Base-by-base conservation (phyloP, 2,888 invertebrate genomes). In the Nymphalis polychloros region DNA sequence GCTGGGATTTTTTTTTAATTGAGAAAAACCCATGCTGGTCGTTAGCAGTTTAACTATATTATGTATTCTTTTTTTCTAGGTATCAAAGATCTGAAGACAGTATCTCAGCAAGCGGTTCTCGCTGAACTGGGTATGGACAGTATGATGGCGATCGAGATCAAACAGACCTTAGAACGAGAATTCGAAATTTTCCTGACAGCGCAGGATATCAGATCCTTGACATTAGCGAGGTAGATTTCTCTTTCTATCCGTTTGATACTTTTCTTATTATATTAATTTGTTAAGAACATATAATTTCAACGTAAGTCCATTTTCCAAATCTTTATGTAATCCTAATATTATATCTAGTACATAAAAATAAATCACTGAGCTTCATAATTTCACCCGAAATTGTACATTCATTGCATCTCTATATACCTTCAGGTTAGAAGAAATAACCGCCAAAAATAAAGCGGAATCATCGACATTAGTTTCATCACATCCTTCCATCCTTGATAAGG, bases 81-180 rank as follows among this genome's bases (percentile, higher is more conserved):
- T 75, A 93, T 96, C 73, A 93, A 94, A 76, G 95, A 96, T 55
- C 17, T 55, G 17, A 55, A 55, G 53, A 27, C 53, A 7, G 53
- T 59, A 6, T 20, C 23, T 8, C 93, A 94, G 71, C 95, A 95
- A 78, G 94, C 95, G 0, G 95, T 96, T 0, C 90, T 99, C 1
- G 97, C 97, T 1, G 98, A 99, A 84, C 91, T 99, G 73, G 99
- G 99, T 48, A 97, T 99, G 95, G 98, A 99, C 89, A 98, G 98
- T 1, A 95, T 99, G 93, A 98, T 98, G 97, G 97, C 97, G 0
- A 97, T 98, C 0, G 98, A 99, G 88, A 97, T 99, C 75, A 98
- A 98, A 77, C 98, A 98, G 87, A 96, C 96, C 0, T 86, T 98
- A 2, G 98, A 98, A 84, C 93, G 97, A 77, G 97, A 98, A 83